Conservation (phyloP, 92 coral and sea anemone genomes). For the Zoanthus sociatus region DNA sequence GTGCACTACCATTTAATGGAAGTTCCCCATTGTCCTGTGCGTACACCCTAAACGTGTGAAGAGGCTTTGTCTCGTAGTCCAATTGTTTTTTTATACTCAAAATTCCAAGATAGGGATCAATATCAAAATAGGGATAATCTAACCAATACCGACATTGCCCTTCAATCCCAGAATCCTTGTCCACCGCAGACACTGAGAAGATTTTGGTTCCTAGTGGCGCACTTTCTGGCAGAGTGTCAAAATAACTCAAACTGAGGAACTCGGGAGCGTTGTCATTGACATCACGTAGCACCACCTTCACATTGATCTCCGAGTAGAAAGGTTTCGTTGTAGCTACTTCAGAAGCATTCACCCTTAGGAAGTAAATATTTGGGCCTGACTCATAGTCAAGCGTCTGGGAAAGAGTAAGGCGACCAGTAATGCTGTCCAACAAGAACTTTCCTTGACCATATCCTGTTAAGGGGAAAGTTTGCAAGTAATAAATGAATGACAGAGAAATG, state of each 20-base stretch:
- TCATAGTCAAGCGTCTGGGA: constrained; percentile 86
- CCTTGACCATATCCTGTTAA: constrained; percentile 64
- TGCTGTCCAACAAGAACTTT: constrained; percentile 77
- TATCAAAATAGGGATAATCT: constrained; percentile 70
- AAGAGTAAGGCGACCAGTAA: constrained; percentile 82
- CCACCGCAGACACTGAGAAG: constrained; percentile 85
- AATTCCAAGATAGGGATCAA: constrained; percentile 90
- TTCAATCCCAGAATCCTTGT: constrained; percentile 90
- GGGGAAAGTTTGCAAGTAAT: background rate
- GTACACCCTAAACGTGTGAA: constrained; percentile 76
- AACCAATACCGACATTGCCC: constrained; percentile 82
- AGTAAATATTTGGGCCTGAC: constrained; percentile 73
- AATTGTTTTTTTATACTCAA: constrained; percentile 73
- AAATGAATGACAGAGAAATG: background rate
- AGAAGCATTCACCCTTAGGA: constrained; percentile 67
- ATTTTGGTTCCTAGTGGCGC: constrained; percentile 94
- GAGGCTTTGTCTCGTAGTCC: constrained; percentile 76
- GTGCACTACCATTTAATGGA: constrained; percentile 80
- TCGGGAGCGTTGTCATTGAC: constrained; percentile 91
- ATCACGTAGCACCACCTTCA: constrained; percentile 78
- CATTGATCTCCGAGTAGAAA: constrained; percentile 74
- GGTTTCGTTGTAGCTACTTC: constrained; percentile 65
- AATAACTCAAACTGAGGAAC: constrained; percentile 79
- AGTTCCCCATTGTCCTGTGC: constrained; percentile 91
- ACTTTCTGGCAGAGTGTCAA: constrained; percentile 90